Evolutionary conservation across 2,113 vertebrate species (phyloP).

Genomic region (Hemibagrus wyckioides): DNA sequence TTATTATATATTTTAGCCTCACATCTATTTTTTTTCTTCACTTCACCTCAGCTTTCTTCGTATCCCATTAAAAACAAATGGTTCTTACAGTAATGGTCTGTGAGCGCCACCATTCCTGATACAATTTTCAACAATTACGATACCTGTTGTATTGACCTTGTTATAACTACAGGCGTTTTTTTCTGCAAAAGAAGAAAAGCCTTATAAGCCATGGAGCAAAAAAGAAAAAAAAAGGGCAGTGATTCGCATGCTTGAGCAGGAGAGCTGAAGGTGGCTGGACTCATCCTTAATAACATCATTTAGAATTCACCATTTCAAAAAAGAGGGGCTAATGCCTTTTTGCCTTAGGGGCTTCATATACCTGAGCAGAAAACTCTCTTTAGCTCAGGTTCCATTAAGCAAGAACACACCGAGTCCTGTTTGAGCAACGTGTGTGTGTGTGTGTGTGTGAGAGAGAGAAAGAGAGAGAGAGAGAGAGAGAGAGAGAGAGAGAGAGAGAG

Average conservation of each 20-base stretch:
- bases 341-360: constrained; percentile 72
- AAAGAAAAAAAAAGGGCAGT: too few relatives aligned
- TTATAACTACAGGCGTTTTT: constrained; percentile 16
- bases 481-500: constrained; percentile 14
- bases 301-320: constrained; percentile 73
- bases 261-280: constrained; percentile 61
- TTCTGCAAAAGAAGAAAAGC: constrained; percentile 20
- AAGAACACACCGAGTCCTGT: constrained; percentile 67
- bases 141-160: constrained; percentile 39
- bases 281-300: constrained; percentile 76
- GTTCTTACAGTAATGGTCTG: constrained; percentile 28
- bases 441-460: not conserved
- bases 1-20: not conserved
- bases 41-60: not conserved
- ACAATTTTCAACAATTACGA: not conserved
- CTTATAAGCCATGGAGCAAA: constrained; percentile 20
- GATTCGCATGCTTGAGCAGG: constrained; percentile 26
- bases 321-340: constrained; percentile 79
- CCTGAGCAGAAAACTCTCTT: constrained; percentile 68
- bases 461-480: constrained; percentile 16
- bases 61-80: constrained; percentile 31
- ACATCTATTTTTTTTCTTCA: not conserved
- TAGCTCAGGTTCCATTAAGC: constrained; percentile 72
- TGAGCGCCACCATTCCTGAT: not conserved
- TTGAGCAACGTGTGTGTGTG: constrained; percentile 54